A percentile compares a stretch with the other conserved stretches of the same genome.
Conservation (phyloP, 1,140 invertebrate genomes). For the Drosophila mauritiana region DNA sequence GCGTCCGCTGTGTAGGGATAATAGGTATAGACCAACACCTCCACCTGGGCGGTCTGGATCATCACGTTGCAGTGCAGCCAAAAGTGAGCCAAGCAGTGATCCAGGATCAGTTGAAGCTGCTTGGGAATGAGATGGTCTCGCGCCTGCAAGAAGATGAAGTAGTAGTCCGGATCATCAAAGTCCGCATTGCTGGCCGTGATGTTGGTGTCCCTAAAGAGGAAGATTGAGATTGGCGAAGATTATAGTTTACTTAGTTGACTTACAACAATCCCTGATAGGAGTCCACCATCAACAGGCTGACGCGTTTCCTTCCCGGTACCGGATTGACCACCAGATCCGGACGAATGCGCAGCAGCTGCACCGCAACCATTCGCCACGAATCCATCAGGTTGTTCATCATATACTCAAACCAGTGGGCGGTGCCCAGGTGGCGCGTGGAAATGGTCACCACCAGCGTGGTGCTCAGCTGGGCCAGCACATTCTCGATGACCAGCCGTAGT, state of each 20-base stretch:
- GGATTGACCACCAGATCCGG: slow-evolving; percentile 3
- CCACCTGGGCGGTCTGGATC: slow-evolving; percentile 65
- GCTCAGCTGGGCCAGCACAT: slow-evolving; percentile 60
- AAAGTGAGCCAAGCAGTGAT: slow-evolving; percentile 63
- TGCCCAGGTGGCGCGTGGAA: not conserved
- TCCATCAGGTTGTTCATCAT: slow-evolving; percentile 42
- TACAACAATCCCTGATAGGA: slow-evolving; percentile 59
- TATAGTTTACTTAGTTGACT: not conserved
- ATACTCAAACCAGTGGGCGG: slow-evolving; percentile 56
- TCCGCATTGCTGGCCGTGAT: slow-evolving; percentile 41
- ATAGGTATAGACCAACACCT: slow-evolving; percentile 69
- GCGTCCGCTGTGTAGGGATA: slow-evolving; percentile 52
- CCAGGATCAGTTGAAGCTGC: slow-evolving; percentile 55
- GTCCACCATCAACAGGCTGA: slow-evolving; percentile 69
- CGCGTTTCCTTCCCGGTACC: slow-evolving; percentile 57
- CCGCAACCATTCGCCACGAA: slow-evolving; percentile 44
- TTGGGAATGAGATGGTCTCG: slow-evolving; percentile 29
- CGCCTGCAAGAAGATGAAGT: slow-evolving; percentile 74
- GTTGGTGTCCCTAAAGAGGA: slow-evolving; percentile 35
- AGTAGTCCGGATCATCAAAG: slow-evolving; percentile 68
- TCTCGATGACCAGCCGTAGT: slow-evolving; percentile 48
- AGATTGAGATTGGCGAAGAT: too few relatives aligned
- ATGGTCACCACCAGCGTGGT: slow-evolving; percentile 53
- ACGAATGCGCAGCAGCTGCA: slow-evolving; percentile 43
- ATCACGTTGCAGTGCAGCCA: slow-evolving; percentile 77